Base-by-base conservation (phyloP, 2,797 vertebrate genomes). In the Rhinatrema bivittatum region DNA sequence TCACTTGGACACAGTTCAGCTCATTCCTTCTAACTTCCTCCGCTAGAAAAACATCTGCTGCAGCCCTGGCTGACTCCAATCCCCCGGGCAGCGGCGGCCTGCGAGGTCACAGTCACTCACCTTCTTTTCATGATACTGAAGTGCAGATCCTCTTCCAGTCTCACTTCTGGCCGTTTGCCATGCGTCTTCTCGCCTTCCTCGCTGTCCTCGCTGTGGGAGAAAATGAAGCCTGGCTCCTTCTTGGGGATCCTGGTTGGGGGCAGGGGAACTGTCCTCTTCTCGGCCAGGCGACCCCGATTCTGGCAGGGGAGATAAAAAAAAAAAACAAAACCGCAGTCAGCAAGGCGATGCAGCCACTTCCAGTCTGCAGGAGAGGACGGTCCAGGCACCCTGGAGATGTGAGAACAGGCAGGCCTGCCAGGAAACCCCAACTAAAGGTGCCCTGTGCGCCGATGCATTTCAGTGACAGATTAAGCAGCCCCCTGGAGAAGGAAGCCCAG, bases 51-150 rank as follows among this genome's bases (percentile, higher is more conserved):
- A n/a, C n/a, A n/a, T n/a, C n/a, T n/a, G n/a, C n/a, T n/a, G n/a
- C n/a, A n/a, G n/a, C n/a, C n/a, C n/a, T n/a, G n/a, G n/a, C n/a
- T n/a, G n/a, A n/a, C n/a, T n/a, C n/a, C n/a, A n/a, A n/a, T n/a
- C 29, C 47, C 47, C 39, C 18, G 30, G 39, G 47, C 47, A 37
- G 39, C 19, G 13, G 32, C 34, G 42, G 47, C 47, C 50, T 23
- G 29, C 49, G 42, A 49, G n/a, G n/a, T n/a, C n/a, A n/a, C n/a
- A n/a, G n/a, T 14, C 32, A 20, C 20, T 68, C 74, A 99, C 95
- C 91, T 97, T 79, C 94, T 97, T 88, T 91, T 98, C 90, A 98
- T 93, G 80, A 92, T 93, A 87, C 79, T 90, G 78, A 90, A 84
- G 45, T 86, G 89, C 28, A 91, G 62, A 51, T 91, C 90, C 29